A percentile compares a stretch with the other conserved stretches of the same genome.
These are phyloP conservation scores for Limosa lapponica DNA, from an alignment of 2,797 vertebrate species.

Conservation along the genomic window DNA sequence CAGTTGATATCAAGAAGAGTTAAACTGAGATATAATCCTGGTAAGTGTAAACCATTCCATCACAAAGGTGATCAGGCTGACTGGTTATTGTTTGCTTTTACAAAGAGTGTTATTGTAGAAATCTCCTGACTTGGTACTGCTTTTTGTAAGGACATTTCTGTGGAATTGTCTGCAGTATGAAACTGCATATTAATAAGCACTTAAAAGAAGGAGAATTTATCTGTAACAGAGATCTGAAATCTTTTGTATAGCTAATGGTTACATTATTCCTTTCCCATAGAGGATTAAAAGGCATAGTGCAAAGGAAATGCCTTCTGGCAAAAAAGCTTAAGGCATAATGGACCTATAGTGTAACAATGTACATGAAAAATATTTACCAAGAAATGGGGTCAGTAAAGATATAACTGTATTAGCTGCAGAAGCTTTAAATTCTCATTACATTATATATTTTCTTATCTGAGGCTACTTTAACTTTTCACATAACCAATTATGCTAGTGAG, in stretches of 20 bases:
- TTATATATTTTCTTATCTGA: background rate
- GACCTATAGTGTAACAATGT: background rate
- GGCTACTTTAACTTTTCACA: background rate
- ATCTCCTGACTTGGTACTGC: background rate
- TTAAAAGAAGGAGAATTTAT: background rate
- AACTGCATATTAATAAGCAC: background rate
- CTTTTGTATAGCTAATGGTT: background rate
- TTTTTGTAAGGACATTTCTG: background rate
- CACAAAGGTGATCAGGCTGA: background rate
- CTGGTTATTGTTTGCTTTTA: background rate
- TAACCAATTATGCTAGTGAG: background rate
- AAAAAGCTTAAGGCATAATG: background rate
- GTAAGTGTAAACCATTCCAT: background rate
- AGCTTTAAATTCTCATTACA: background rate
- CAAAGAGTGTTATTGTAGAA: background rate
- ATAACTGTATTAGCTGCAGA: background rate
- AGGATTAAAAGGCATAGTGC: background rate
- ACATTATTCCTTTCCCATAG: background rate
- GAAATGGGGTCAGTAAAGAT: background rate
- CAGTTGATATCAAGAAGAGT: background rate
- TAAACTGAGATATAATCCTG: background rate
- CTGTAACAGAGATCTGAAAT: background rate
- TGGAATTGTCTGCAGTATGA: background rate
- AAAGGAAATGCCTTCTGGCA: background rate
- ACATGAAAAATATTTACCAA: background rate